Evolutionary conservation across 2,888 invertebrate genomes (phyloP).

Genomic region (Chaitophorus viminalis): DNA sequence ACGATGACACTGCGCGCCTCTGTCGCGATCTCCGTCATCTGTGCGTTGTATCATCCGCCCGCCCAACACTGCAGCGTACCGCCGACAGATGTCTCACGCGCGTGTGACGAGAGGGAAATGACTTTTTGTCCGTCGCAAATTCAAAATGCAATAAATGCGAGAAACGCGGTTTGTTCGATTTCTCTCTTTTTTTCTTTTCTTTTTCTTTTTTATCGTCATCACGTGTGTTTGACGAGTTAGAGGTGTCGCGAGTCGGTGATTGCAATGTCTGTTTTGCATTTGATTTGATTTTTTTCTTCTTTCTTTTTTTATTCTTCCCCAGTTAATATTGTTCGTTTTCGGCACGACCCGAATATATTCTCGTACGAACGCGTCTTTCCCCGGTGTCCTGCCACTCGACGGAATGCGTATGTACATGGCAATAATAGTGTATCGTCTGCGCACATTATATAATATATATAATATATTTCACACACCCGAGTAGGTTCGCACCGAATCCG

Average conservation of each 20-base stretch:
- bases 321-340: background rate
- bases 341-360: background rate
- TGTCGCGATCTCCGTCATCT: too few relatives aligned
- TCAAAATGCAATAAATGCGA: conserved; percentile 1
- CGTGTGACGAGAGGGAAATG: background rate
- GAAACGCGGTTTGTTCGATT: background rate
- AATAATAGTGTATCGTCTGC: too few relatives aligned
- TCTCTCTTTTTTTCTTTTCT: background rate
- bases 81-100: background rate
- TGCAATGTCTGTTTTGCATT: background rate
- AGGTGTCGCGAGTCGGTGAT: background rate
- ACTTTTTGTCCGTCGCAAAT: background rate
- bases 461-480: background rate
- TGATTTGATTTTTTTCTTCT: background rate
- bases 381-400: background rate
- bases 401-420: too few relatives aligned
- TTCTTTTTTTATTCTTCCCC: background rate
- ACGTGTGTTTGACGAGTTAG: conserved; percentile 1
- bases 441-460: too few relatives aligned
- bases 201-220: background rate
- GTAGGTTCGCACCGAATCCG: background rate
- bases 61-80: background rate
- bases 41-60: too few relatives aligned
- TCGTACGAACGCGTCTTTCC: background rate
- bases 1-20: background rate